Conservation (phyloP, 1,140 invertebrate species). For the Halesus radiatus region DNA sequence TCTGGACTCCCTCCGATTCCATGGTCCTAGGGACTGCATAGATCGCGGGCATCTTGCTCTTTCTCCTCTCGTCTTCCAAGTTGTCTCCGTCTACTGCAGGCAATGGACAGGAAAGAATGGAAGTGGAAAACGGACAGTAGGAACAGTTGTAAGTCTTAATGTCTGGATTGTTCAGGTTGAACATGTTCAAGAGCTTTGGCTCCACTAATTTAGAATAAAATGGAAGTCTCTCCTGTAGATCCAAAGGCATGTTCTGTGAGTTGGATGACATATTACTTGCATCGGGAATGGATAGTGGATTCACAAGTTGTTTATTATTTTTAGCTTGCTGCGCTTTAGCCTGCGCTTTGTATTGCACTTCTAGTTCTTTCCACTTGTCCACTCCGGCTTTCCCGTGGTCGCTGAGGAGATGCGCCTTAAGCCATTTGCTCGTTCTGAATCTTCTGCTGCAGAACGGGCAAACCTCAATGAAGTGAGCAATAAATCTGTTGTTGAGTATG, state of each 20-base stretch:
- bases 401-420: conserved; percentile 88
- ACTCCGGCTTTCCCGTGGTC: conserved; percentile 85
- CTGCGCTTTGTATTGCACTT: conserved; percentile 60
- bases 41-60: conserved; percentile 72
- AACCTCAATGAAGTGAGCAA: conserved; percentile 81
- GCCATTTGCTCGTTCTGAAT: conserved; percentile 91
- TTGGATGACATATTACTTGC: conserved; percentile 71
- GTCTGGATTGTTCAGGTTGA: conserved; percentile 54
- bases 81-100: conserved; percentile 66
- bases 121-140: conserved; percentile 90
- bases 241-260: conserved; percentile 72
- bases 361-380: conserved; percentile 80
- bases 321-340: conserved; percentile 58
- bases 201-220: conserved; percentile 55
- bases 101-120: conserved; percentile 82
- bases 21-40: conserved; percentile 72
- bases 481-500: conserved; percentile 76
- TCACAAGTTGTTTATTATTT: conserved; percentile 58
- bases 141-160: conserved; percentile 88
- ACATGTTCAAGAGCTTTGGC: conserved; percentile 55
- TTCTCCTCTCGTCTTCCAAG: conserved; percentile 70
- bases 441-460: conserved; percentile 90
- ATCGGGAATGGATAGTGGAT: conserved; percentile 49
- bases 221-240: conserved; percentile 63
- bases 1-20: conserved; percentile 62